Conservation (phyloP, 2,113 vertebrate genomes). For the Tringa solitaria region DNA sequence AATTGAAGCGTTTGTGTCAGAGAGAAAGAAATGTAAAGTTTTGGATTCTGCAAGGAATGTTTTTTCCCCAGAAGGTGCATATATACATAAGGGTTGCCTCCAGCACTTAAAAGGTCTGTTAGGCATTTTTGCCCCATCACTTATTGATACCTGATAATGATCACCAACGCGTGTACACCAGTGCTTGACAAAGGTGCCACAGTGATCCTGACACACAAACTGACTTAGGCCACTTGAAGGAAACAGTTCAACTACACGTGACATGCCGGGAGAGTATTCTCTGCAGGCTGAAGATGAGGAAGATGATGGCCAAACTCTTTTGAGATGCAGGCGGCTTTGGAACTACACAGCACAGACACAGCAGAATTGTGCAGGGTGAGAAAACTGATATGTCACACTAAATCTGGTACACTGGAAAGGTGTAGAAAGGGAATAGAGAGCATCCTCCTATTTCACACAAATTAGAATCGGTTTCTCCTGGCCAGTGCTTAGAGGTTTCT, state of each 20-base stretch:
- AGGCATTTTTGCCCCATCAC: not conserved
- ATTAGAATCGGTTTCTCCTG: not conserved
- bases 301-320: not conserved
- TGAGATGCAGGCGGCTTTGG: not conserved
- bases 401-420: not conserved
- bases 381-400: not conserved
- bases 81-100: rapidly evolving
- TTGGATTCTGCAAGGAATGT: not conserved
- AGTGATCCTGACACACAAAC: not conserved
- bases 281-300: not conserved
- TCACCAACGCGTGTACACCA: not conserved
- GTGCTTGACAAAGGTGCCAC: not conserved
- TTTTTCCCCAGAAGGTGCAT: not conserved
- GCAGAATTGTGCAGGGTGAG: not conserved
- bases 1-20: not conserved
- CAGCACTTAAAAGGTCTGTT: not conserved
- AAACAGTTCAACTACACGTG: rapidly evolving
- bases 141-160: not conserved
- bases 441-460: not conserved
- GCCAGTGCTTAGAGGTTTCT: not conserved
- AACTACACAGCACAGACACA: not conserved
- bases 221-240: rapidly evolving
- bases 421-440: not conserved
- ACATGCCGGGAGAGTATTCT: not conserved
- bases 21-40: not conserved